A percentile compares a stretch with the other conserved stretches of the same genome.
These are phyloP conservation scores for Eupeodes luniger DNA, from an alignment of 2,888 invertebrate genomes.

Conservation along the genomic window DNA sequence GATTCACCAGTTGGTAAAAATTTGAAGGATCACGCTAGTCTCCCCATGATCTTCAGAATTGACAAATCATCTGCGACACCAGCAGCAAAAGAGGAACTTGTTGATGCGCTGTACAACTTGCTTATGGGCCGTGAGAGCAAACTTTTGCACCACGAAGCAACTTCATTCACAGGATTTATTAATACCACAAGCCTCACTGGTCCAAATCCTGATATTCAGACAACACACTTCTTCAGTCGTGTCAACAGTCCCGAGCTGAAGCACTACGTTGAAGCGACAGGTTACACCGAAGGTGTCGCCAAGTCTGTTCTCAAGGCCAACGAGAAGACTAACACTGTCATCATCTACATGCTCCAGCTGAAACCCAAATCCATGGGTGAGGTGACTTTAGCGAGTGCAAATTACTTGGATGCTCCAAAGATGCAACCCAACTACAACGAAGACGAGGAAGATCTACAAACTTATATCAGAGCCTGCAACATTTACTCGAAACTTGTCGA, in stretches of 20 bases:
- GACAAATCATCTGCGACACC: constrained; percentile 83
- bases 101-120: constrained; percentile 84
- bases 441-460: constrained; percentile 85
- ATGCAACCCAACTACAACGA: constrained; percentile 87
- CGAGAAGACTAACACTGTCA: constrained; percentile 80
- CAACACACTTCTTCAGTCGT: constrained; percentile 85
- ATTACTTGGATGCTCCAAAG: constrained; percentile 86
- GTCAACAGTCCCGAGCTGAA: constrained; percentile 83
- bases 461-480: constrained; percentile 81
- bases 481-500: constrained; percentile 82
- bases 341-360: constrained; percentile 81
- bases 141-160: constrained; percentile 84
- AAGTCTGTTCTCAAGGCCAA: constrained; percentile 82
- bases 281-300: constrained; percentile 81
- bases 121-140: constrained; percentile 85
- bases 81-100: constrained; percentile 83
- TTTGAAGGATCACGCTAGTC: constrained; percentile 92
- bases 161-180: constrained; percentile 86
- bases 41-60: constrained; percentile 84
- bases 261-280: constrained; percentile 81
- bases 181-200: constrained; percentile 85
- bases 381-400: constrained; percentile 85
- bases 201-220: constrained; percentile 86
- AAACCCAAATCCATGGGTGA: constrained; percentile 85
- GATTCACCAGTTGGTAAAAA: constrained; percentile 88